Conservation (phyloP, 1,140 invertebrate species). For the Aleiodes sp. region DNA sequence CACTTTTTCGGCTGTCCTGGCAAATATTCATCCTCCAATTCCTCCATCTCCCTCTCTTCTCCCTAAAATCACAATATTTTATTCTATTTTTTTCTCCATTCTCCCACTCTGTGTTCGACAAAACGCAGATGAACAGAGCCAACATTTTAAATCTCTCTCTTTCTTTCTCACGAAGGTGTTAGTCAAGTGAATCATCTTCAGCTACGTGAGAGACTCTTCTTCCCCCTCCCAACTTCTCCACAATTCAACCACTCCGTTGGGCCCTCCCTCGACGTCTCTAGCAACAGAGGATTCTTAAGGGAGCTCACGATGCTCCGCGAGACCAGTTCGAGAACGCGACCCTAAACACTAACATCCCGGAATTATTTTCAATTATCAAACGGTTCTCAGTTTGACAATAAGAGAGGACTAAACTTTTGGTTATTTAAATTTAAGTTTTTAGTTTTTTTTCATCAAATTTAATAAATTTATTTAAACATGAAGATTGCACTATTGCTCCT, state of each 20-base stretch:
- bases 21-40: too few relatives aligned
- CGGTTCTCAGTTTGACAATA: too few relatives aligned
- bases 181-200: slow-evolving; percentile 20
- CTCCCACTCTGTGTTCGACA: not conserved
- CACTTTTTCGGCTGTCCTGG: too few relatives aligned
- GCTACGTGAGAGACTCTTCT: not conserved
- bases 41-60: too few relatives aligned
- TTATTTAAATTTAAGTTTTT: not conserved
- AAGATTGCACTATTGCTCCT: slow-evolving; percentile 57
- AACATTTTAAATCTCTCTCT: not conserved
- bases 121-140: not conserved
- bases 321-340: slow-evolving; percentile 65
- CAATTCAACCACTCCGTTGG: slow-evolving; percentile 45
- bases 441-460: slow-evolving; percentile 46
- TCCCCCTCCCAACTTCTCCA: slow-evolving; percentile 44
- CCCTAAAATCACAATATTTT: too few relatives aligned
- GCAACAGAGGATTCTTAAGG: slow-evolving; percentile 64
- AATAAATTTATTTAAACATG: slow-evolving; percentile 53
- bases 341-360: slow-evolving; percentile 64
- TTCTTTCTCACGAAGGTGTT: slow-evolving; percentile 1
- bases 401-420: too few relatives aligned
- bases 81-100: not conserved
- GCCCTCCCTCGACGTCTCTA: slow-evolving; percentile 50
- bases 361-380: slow-evolving; percentile 49
- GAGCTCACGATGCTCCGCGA: slow-evolving; percentile 58